Evolutionary conservation across 2,797 vertebrate species (phyloP), one percentile per base, ranked within the genome.

Genomic region (Xiphophorus birchmanni): DNA sequence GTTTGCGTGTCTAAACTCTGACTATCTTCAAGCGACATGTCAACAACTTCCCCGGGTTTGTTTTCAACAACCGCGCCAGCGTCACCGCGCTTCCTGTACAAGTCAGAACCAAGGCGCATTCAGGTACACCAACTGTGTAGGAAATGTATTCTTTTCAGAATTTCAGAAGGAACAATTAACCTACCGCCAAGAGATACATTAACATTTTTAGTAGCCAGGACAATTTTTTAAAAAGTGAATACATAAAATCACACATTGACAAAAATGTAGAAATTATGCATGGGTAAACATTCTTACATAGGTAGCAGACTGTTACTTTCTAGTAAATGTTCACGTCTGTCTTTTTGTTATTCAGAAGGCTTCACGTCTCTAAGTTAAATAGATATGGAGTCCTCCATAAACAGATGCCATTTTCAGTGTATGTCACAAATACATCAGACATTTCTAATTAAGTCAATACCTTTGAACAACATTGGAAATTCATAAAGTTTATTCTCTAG

Each of bases 41-140:
- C 88, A 89, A 90, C 82, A 80, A 73, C 65, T 8, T 10, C 45
- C 80, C 88, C 91, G 90, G 87, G 87, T 83, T 88, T 92, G 93
- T 93, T 93, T 96, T 96, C 86, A 95, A 96, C 94, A 73, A 84
- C 60, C 95, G 95, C 95, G 95, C 94, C 94, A 92, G 77, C 92
- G 89, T 91, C 89, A 85, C 80, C 83, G 12, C 52, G 88, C 93
- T 95, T 95, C 94, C 95, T 65, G 93, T 84, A 2, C 9, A 63
- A 78, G 54, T 77, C 32, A 35, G 75, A 21, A 44, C 29, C 73
- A n/a, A 0, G 91, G 69, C 89, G 91, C 91, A 86, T 94, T 94
- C 91, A 93, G 3, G 77, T 29, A 1, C 0, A 1, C 0, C 47
- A 80, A 37, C 13, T 17, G 69, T 69, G 85, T 83, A 12, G 84